Evolutionary conservation across 2,888 invertebrate genomes (phyloP).

Genomic region (Clepsis dumicolana): DNA sequence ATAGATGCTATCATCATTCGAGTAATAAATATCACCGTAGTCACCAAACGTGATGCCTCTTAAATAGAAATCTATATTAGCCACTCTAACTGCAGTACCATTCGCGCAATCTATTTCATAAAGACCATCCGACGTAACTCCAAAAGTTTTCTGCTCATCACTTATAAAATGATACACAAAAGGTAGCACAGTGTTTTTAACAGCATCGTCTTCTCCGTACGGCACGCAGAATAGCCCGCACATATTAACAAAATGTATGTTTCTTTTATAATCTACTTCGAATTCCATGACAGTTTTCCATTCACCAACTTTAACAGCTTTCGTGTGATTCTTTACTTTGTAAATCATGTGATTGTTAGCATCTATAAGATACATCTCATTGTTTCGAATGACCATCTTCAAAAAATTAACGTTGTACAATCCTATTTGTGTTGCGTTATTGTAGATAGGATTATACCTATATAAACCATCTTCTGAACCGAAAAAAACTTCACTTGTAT

Average conservation of each 20-base stretch:
- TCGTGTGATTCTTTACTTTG: conserved; percentile 63
- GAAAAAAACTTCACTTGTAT: conserved; percentile 74
- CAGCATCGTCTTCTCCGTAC: conserved; percentile 60
- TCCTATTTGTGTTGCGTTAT: conserved; percentile 67
- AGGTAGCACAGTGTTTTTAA: conserved; percentile 69
- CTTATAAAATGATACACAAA: conserved; percentile 68
- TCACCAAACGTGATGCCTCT: conserved; percentile 74
- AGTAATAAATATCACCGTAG: conserved; percentile 77
- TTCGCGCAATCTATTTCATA: conserved; percentile 71
- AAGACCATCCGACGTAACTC: conserved; percentile 64
- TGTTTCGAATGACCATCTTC: conserved; percentile 73
- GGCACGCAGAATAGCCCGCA: conserved; percentile 73
- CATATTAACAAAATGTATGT: conserved; percentile 73
- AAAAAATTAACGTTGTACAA: conserved; percentile 75
- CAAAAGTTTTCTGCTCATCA: conserved; percentile 66
- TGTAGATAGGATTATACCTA: conserved; percentile 67
- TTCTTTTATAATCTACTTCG: conserved; percentile 69
- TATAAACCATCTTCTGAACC: conserved; percentile 77
- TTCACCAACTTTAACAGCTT: conserved; percentile 59
- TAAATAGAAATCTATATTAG: conserved; percentile 65
- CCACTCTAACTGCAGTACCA: conserved; percentile 69
- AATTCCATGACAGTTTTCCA: conserved; percentile 73
- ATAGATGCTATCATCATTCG: conserved; percentile 65
- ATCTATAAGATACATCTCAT: conserved; percentile 73
- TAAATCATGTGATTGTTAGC: conserved; percentile 76